Evolutionary conservation across 1,140 invertebrate genomes (phyloP), one percentile per base, ranked within the genome.

Genomic region (Hyposmocoma kahamanoa): DNA sequence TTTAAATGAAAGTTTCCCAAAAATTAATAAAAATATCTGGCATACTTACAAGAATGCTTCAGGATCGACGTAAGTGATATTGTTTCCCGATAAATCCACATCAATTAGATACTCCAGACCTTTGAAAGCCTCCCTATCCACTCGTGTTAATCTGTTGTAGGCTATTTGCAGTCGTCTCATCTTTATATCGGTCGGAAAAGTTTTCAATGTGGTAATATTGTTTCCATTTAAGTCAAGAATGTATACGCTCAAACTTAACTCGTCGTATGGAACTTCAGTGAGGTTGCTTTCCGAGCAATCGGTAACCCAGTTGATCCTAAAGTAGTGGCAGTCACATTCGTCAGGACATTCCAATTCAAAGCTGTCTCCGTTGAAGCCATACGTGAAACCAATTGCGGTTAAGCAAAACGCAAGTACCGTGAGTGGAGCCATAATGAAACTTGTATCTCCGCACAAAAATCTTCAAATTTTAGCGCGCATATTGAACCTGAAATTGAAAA

Each of bases 211-310:
- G 1, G 87, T 89, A 28, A 93, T 87, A 53, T 90, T 90, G 68
- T 93, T 93, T 24, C 90, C 90, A 61, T 92, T 92, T 79, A 93
- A 85, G 66, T 93, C 91, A 48, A 93, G 73, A 47, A 92, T 86
- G 72, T 93, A 93, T 5, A 92, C 91, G 64, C 91, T 91, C 11
- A 87, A 84, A 65, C 91, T 92, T 22, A 93, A 86, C 51, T 92
- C 90, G 18, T 89, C 86, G 65, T 90, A 91, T 0, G 92, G 91
- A 17, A 92, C 89, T 42, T 86, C 86, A 1, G 92, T 92, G n/a
- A 92, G 81, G 70, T 92, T 92, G 71, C 91, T 92, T 62, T 92
- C 91, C 0, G 92, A 93, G 61, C 92, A 93, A 59, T 93, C 92
- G 0, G 91, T 92, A 50, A 93, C 91, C 91, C 91, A 92, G 74